Conservation (phyloP, 2,888 invertebrate genomes). For the Alentia gelatinosa region DNA sequence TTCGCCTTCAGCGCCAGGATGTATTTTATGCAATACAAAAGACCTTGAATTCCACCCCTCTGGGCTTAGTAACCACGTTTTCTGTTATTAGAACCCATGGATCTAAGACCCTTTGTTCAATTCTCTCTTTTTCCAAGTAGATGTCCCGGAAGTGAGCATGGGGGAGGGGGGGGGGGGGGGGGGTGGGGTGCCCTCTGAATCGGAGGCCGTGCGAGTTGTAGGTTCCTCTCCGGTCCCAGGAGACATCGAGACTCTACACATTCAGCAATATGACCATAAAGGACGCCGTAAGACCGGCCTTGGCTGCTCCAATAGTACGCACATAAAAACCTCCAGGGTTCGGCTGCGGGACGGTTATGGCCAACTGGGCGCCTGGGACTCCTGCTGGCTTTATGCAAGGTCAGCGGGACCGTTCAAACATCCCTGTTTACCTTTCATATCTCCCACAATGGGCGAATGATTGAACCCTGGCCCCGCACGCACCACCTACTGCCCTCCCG, state of each 20-base stretch:
- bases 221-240: not conserved
- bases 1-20: no score
- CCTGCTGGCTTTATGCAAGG: not conserved
- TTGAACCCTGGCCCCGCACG: not conserved
- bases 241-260: not conserved
- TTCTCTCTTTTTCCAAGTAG: no score
- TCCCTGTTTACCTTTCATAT: conserved; percentile 14
- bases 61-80: no score
- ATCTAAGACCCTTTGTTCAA: no score
- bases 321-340: not conserved
- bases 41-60: no score
- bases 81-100: no score
- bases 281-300: not conserved
- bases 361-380: not conserved
- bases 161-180: no score
- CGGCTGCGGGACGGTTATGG: not conserved
- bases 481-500: not conserved
- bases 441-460: not conserved
- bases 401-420: not conserved
- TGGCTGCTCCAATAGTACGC: not conserved
- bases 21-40: no score
- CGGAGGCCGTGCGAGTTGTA: not conserved
- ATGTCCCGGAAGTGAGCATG: no score
- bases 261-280: not conserved
- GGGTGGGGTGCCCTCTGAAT: no score